A percentile compares a stretch with the other conserved stretches of the same genome.
phyloP scores from a whole-genome alignment of 1,140 invertebrate species.

The Drosophila chauvacae region DNA sequence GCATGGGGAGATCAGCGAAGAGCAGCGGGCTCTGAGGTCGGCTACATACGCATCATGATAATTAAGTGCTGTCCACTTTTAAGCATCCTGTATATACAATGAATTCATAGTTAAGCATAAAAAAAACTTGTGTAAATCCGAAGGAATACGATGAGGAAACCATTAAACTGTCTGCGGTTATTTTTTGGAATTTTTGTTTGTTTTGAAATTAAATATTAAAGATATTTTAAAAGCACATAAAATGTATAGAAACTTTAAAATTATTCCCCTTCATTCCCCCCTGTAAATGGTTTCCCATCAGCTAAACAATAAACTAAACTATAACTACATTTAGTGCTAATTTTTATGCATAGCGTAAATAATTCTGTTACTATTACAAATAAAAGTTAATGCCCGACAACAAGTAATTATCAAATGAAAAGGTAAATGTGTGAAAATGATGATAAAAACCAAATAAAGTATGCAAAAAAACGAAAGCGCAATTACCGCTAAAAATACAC shows the following conservation, averaged over 20 bases:
- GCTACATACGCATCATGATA: conserved; percentile 57
- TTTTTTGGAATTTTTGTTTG: too few relatives aligned
- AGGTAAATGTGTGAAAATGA: conserved; percentile 43
- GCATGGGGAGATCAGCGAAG: conserved; percentile 10
- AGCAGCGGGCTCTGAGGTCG: conserved; percentile 6
- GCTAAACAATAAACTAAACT: conserved; percentile 46
- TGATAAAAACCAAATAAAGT: conserved; percentile 11
- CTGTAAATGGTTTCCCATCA: conserved; percentile 29
- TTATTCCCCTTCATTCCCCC: not conserved
- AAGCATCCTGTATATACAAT: conserved; percentile 44
- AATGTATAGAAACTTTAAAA: conserved; percentile 11
- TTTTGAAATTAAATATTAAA: not conserved
- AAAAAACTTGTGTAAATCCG: conserved; percentile 24
- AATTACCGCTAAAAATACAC: conserved; percentile 37
- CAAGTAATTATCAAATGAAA: conserved; percentile 59
- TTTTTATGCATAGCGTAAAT: conserved; percentile 76
- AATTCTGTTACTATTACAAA: conserved; percentile 58
- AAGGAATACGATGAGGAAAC: conserved; percentile 19
- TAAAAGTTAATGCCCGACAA: conserved; percentile 18
- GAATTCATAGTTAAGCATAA: conserved; percentile 40
- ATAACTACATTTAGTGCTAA: conserved; percentile 62
- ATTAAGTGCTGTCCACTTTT: conserved; percentile 48
- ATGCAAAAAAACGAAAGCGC: conserved; percentile 4
- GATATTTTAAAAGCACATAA: not conserved
- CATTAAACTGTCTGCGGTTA: conserved; percentile 6